Base-by-base conservation (phyloP, 1,140 invertebrate species). In the Armadillidium nasatum region DNA sequence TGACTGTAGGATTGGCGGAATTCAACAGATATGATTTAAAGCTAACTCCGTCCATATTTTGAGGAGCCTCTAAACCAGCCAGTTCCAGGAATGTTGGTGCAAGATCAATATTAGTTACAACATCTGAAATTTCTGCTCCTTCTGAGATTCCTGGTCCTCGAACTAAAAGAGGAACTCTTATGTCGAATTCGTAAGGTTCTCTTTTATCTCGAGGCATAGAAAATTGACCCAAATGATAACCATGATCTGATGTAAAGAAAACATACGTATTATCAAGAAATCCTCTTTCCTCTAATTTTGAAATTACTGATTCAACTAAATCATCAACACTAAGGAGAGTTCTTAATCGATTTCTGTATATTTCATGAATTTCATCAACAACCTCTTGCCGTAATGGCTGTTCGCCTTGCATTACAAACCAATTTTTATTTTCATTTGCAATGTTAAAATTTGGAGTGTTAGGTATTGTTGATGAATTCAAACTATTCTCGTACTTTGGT, bases 131-230 rank as follows among this genome's bases (percentile, higher is more conserved):
- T 19, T 85, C 78, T 0, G 80, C 81, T 23, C 87, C 88, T 72
- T 84, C 82, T 50, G 81, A 79, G 23, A 94, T 87, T 0, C 86
- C 86, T 0, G 93, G 93, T 33, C 94, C 94, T 76, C 89, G 85
- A 2, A 95, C 88, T 44, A 95, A 81, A 15, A 96, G 84, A 7
- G 94, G 94, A 0, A 95, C 89, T 82, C 88, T 87, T 44, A 94
- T 91, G 82, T 96, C 94, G 4, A 92, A 90, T 82, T 96, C 93
- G 83, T 96, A 96, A 0, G 92, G 90, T 80, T 94, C 92, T n/a
- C 94, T 86, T 83, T 96, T 96, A 84, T 95, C 94, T 82, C 89
- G 90, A 0, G 93, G 90, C 85, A 94, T 87, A n/a, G 90, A 89
- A 84, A 94, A 83, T 82, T 83, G 85, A 91, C 92, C 93, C 82